Base-by-base conservation (phyloP, 2,113 vertebrate genomes). In the Dicentrarchus labrax region DNA sequence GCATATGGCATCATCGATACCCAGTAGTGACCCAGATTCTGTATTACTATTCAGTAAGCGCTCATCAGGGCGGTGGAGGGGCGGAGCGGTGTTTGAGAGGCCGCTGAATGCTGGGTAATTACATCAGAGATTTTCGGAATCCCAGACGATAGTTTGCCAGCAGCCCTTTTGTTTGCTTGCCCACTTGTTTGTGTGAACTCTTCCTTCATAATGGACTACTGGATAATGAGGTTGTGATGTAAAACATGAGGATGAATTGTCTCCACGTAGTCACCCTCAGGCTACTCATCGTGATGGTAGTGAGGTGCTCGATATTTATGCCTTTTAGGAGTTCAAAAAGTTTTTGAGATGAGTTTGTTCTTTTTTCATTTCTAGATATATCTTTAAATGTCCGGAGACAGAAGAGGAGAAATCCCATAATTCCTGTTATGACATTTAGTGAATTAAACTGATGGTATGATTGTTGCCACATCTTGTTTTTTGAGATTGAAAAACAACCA, bases 1-100 rank as follows among this genome's bases (percentile, higher is more conserved):
- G 76, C 82, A 68, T 87, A 83, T 89, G 90, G 83, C 87, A 87
- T 92, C 88, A 91, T 94, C 82, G 78, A 89, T 94, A 91, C 41
- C 61, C 53, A 60, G 60, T 84, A 72, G 71, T 75, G 85, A 84
- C 72, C 78, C 82, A 68, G 61, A 85, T 89, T 84, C 76, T 57
- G 48, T 56, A 53, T 80, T 79, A 57, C 76, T 73, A 86, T 89
- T 82, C 87, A 87, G 82, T 6, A 41, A 72, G 72, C 19, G 43
- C 82, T 81, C 6, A 73, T 72, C 67, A 13, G 72, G 86, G 65
- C 47, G 57, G 77, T 30, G 56, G 77, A 76, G 67, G 22, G 80
- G 82, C 77, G 53, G 78, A 54, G 78, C 85, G 17, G 72, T 5
- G 48, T 51, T 74, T 43, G 66, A 66, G 80, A 65, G 53, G 76